Conservation (phyloP, 1,140 invertebrate genomes). For the Panagrolaimus sp. region DNA sequence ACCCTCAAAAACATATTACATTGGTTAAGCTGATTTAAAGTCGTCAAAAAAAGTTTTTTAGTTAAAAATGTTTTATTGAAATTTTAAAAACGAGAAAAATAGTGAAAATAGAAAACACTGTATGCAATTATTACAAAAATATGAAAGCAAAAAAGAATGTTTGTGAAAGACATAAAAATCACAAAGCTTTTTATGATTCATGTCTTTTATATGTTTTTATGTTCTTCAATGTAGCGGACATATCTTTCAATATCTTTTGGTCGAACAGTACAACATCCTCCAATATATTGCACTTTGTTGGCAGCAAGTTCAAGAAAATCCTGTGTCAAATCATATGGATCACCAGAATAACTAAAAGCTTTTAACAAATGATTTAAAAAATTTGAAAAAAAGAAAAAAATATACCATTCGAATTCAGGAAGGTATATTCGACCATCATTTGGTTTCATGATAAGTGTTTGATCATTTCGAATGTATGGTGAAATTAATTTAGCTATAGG, state of each 20-base stretch:
- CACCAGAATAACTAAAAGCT: not conserved
- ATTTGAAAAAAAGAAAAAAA: not conserved
- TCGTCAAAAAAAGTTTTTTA: not conserved
- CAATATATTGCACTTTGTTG: not conserved
- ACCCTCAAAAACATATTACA: no score
- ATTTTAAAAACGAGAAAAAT: not conserved
- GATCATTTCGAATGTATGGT: not conserved
- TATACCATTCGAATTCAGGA: not conserved
- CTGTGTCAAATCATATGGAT: not conserved
- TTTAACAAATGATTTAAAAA: not conserved
- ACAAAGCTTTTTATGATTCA: not conserved
- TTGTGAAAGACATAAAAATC: not conserved
- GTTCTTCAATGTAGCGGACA: not conserved
- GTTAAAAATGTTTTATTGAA: not conserved
- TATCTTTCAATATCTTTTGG: not conserved
- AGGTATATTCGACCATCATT: not conserved
- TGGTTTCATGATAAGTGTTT: not conserved
- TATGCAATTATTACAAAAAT: not conserved
- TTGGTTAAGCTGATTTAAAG: no score
- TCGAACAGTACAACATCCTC: not conserved
- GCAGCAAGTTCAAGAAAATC: not conserved
- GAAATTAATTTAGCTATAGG: not conserved
- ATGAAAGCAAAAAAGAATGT: not conserved
- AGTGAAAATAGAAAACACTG: not conserved
- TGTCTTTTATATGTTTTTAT: no score